Conservation (phyloP, 23 tunicate species). For the Oikopleura dioica region DNA sequence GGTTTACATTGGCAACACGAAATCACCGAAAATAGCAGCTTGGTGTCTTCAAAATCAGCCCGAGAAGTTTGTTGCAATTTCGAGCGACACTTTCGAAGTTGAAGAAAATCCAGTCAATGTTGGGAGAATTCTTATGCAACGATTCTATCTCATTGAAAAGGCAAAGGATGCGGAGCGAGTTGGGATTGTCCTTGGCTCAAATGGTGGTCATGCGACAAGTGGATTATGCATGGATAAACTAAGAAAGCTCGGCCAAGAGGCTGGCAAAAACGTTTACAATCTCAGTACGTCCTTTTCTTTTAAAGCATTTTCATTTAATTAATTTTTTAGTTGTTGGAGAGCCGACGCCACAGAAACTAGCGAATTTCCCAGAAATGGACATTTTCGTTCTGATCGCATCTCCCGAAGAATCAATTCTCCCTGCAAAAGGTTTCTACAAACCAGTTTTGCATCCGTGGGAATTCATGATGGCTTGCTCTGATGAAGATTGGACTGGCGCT, state of each 20-base stretch:
- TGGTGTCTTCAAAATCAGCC: not conserved
- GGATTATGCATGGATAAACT: not conserved
- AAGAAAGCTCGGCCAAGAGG: not conserved
- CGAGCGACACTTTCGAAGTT: too few relatives aligned
- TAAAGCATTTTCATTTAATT: too few relatives aligned
- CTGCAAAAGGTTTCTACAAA: not conserved
- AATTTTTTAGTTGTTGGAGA: not conserved
- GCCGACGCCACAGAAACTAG: not conserved
- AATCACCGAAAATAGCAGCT: not conserved
- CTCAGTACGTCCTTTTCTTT: too few relatives aligned
- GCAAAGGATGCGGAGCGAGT: not conserved
- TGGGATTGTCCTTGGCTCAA: not conserved
- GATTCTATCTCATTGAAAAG: not conserved
- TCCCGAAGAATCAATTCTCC: not conserved
- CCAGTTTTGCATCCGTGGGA: not conserved
- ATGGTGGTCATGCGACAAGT: not conserved
- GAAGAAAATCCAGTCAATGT: not conserved
- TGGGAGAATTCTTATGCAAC: not conserved
- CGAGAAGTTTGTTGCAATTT: too few relatives aligned
- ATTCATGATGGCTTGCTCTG: not conserved
- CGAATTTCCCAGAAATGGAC: not conserved
- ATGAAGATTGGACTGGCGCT: not conserved
- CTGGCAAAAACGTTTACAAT: not conserved
- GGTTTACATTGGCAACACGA: not conserved
- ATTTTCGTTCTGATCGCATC: not conserved